Conservation (phyloP, 2,888 invertebrate species). For the Morpho helenor region DNA sequence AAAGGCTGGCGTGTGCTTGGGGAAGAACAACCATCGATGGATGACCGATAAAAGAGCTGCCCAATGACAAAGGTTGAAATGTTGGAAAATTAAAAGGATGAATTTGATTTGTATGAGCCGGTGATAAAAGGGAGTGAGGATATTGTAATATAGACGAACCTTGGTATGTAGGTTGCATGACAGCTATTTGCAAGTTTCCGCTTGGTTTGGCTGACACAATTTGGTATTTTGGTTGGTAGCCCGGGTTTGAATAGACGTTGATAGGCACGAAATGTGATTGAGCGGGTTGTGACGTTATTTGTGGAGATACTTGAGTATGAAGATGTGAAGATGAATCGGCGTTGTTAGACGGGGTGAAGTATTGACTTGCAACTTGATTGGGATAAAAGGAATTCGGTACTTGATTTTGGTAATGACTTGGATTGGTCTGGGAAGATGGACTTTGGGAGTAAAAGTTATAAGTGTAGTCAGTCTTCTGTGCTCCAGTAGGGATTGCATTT, state of each 20-base stretch:
- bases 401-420: slow-evolving; percentile 51
- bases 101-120: slow-evolving; percentile 41
- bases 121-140: slow-evolving; percentile 44
- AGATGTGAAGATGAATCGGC: slow-evolving; percentile 37
- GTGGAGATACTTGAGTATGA: slow-evolving; percentile 16
- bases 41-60: slow-evolving; percentile 52
- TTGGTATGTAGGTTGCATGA: slow-evolving; percentile 50
- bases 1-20: slow-evolving; percentile 55
- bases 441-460: slow-evolving; percentile 62
- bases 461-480: slow-evolving; percentile 68
- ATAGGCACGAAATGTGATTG: slow-evolving; percentile 59
- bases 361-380: slow-evolving; percentile 52
- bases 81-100: slow-evolving; percentile 45
- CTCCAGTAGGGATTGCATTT: slow-evolving; percentile 63
- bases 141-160: slow-evolving; percentile 45
- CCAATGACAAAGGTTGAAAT: slow-evolving; percentile 46
- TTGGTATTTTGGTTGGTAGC: slow-evolving; percentile 69
- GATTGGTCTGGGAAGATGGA: slow-evolving; percentile 40
- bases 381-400: slow-evolving; percentile 64
- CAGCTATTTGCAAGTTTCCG: slow-evolving; percentile 57
- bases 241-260: slow-evolving; percentile 61
- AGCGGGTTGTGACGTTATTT: slow-evolving; percentile 32
- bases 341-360: slow-evolving; percentile 46
- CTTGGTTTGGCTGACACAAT: slow-evolving; percentile 54
- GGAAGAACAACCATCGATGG: slow-evolving; percentile 60